A percentile compares a stretch with the other conserved stretches of the same genome.
Evolutionary conservation across 2,113 vertebrate genomes (phyloP).

Genomic region (Microtus pennsylvanicus): DNA sequence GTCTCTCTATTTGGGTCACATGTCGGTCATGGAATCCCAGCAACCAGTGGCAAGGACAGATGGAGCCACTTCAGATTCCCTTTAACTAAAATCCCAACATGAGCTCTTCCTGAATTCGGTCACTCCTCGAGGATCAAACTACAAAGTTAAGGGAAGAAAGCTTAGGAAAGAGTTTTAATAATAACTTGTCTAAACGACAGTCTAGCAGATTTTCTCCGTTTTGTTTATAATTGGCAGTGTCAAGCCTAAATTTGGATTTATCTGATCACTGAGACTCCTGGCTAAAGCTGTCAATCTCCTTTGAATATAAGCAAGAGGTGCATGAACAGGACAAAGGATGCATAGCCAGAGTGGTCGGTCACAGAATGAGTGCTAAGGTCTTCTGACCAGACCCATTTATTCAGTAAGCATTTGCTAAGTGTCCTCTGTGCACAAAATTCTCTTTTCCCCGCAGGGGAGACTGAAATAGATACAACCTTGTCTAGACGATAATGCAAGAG

Average conservation of each 20-base stretch:
- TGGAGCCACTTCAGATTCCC: background rate
- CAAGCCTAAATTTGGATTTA: conserved; percentile 35
- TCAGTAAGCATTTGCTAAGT: background rate
- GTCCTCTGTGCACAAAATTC: background rate
- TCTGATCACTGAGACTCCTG: background rate
- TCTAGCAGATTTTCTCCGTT: background rate
- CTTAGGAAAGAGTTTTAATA: conserved; percentile 13
- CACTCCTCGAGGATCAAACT: background rate
- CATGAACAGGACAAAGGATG: background rate
- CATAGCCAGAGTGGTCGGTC: background rate
- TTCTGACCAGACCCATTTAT: background rate
- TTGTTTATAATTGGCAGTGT: background rate
- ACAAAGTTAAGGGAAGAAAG: background rate
- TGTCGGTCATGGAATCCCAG: background rate
- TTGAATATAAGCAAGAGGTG: background rate
- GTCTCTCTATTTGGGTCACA: conserved; percentile 39
- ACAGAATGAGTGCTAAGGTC: background rate
- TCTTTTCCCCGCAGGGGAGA: background rate
- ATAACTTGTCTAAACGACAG: conserved; percentile 8
- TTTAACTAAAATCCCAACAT: conserved; percentile 20
- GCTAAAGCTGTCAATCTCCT: background rate
- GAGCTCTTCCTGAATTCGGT: background rate
- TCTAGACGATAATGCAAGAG: background rate
- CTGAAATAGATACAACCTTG: background rate
- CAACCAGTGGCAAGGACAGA: background rate